Conservation (phyloP, 2,888 invertebrate species). For the Ormyrus rosae region DNA sequence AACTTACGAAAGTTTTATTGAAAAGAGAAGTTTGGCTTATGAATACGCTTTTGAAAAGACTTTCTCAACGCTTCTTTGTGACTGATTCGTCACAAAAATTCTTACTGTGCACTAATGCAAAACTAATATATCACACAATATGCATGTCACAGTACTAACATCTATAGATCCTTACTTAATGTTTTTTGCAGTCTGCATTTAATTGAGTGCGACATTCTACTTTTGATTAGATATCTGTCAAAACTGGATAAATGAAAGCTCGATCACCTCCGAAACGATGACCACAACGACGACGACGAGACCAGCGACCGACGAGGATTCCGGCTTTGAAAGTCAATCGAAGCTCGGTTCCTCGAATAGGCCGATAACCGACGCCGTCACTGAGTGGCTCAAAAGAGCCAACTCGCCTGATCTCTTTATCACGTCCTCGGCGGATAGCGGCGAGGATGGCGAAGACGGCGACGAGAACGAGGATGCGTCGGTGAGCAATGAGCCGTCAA, state of each 20-base stretch:
- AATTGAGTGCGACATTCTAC: slow-evolving; percentile 57
- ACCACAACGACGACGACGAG: slow-evolving; percentile 32
- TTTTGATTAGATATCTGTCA: slow-evolving; percentile 57
- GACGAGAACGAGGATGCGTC: slow-evolving; percentile 60
- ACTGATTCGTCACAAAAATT: not conserved
- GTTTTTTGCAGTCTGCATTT: slow-evolving; percentile 55
- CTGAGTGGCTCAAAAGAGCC: slow-evolving; percentile 78
- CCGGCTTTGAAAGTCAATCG: slow-evolving; percentile 69
- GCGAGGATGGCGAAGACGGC: slow-evolving; percentile 61
- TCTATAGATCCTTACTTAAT: slow-evolving; percentile 47
- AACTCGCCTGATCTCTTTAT: slow-evolving; percentile 73
- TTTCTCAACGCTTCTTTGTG: no score
- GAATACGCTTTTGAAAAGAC: no score
- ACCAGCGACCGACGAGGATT: slow-evolving; percentile 64
- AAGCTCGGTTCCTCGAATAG: slow-evolving; percentile 49
- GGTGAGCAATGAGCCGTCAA: slow-evolving; percentile 71
- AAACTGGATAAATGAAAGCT: slow-evolving; percentile 47
- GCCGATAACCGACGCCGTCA: slow-evolving; percentile 80
- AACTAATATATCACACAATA: slow-evolving; percentile 5
- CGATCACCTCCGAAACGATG: slow-evolving; percentile 35
- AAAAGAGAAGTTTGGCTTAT: no score
- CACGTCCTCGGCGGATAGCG: slow-evolving; percentile 59
- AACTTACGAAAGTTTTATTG: no score
- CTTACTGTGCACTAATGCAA: slow-evolving; percentile 18
- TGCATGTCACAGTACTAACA: slow-evolving; percentile 48